Percentiles rank a stretch among this genome's conserved stretches.
Evolutionary conservation across 2,888 invertebrate genomes (phyloP).

Genomic region (Drosophila greeni): DNA sequence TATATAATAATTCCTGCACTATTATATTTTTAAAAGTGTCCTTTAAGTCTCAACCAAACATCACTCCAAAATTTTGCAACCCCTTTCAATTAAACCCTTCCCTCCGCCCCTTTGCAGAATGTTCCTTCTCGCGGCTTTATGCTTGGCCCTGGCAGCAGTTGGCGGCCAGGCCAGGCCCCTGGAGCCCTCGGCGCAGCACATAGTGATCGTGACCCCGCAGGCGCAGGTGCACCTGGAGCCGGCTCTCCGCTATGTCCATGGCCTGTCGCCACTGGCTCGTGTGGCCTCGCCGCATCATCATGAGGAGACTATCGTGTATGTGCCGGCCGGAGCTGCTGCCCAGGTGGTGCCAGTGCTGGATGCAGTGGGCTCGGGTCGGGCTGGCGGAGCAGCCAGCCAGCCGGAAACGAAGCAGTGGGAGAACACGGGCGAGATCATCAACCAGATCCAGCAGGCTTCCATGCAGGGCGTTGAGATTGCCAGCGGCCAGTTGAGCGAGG

Average conservation of each 20-base stretch:
- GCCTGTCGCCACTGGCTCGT: slow-evolving; percentile 75
- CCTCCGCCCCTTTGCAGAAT: slow-evolving; percentile 41
- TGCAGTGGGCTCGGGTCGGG: slow-evolving; percentile 52
- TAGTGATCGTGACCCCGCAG: slow-evolving; percentile 77
- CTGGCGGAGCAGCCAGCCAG: slow-evolving; percentile 25
- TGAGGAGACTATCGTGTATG: slow-evolving; percentile 77
- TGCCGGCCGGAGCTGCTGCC: slow-evolving; percentile 71
- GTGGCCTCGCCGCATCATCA: slow-evolving; percentile 69
- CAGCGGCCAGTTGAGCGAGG: slow-evolving; percentile 65
- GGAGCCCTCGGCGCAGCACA: slow-evolving; percentile 69
- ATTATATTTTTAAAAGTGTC: too few species aligned
- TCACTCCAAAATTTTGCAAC: too few species aligned
- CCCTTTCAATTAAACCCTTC: not conserved
- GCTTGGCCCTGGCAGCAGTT: slow-evolving; percentile 66
- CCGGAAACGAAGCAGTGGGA: slow-evolving; percentile 62
- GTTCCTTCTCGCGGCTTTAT: slow-evolving; percentile 69
- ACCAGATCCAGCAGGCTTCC: slow-evolving; percentile 61
- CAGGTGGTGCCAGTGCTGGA: slow-evolving; percentile 59
- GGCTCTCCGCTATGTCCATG: slow-evolving; percentile 73
- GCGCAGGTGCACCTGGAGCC: slow-evolving; percentile 77
- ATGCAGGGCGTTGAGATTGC: slow-evolving; percentile 53
- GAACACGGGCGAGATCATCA: slow-evolving; percentile 42
- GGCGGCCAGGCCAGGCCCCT: slow-evolving; percentile 65
- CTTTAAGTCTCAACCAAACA: too few species aligned
- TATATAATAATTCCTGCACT: too few species aligned